Conservation (phyloP, 2,888 invertebrate genomes). For the Fragum sueziense region DNA sequence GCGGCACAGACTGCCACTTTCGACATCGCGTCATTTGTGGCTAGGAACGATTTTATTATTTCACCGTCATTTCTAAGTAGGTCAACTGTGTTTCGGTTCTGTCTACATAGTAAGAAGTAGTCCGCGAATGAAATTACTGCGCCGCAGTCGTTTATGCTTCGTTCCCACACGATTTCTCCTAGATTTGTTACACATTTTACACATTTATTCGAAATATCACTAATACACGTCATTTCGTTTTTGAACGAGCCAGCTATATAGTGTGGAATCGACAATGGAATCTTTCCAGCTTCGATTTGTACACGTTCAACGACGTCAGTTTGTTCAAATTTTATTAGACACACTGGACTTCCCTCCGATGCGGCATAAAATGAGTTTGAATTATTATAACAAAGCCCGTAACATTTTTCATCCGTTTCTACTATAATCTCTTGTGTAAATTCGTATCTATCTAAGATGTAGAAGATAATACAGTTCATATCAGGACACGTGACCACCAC, state of each 20-base stretch:
- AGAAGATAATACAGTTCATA: slow-evolving; percentile 29
- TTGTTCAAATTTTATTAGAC: slow-evolving; percentile 10
- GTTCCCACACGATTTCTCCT: slow-evolving; percentile 51
- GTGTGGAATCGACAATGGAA: slow-evolving; percentile 25
- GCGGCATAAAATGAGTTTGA: slow-evolving; percentile 25
- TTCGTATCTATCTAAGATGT: slow-evolving; percentile 18
- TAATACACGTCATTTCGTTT: slow-evolving; percentile 25
- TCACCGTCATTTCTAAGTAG: slow-evolving; percentile 39
- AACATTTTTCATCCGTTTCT: slow-evolving; percentile 33
- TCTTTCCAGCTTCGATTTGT: slow-evolving; percentile 8
- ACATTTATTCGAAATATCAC: slow-evolving; percentile 30
- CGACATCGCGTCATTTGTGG: slow-evolving; percentile 37
- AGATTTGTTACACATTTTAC: slow-evolving; percentile 30
- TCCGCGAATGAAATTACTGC: slow-evolving; percentile 36
- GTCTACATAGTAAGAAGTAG: slow-evolving; percentile 37
- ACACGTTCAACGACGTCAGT: background rate
- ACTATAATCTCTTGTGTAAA: slow-evolving; percentile 25
- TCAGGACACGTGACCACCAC: slow-evolving; percentile 43
- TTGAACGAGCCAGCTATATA: slow-evolving; percentile 22
- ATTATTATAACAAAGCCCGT: slow-evolving; percentile 37
- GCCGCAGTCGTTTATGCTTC: slow-evolving; percentile 25
- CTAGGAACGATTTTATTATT: slow-evolving; percentile 47
- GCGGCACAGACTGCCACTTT: slow-evolving; percentile 19
- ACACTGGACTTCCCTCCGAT: slow-evolving; percentile 2
- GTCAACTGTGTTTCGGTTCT: slow-evolving; percentile 46